Conservation (phyloP, 2,888 invertebrate species). For the Cosmia trapezina region DNA sequence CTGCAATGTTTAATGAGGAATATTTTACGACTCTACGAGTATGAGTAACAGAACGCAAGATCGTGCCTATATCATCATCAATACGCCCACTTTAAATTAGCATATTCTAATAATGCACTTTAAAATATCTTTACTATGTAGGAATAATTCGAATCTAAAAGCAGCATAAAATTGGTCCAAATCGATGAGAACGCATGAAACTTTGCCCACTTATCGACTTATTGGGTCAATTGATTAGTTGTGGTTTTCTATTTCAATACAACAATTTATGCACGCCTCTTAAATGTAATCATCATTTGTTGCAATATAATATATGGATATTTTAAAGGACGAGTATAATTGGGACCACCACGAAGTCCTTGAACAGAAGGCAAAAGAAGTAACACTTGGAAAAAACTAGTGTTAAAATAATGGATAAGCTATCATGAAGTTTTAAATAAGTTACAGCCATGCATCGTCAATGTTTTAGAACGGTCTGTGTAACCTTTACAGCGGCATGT, state of each 20-base stretch:
- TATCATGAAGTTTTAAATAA: constrained; percentile 23
- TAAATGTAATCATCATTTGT: background rate
- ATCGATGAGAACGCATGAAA: constrained; percentile 31
- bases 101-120: constrained; percentile 39
- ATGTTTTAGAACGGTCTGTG: constrained; percentile 51
- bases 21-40: constrained; percentile 43
- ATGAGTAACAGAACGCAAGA: constrained; percentile 36
- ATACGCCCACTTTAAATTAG: constrained; percentile 39
- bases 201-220: constrained; percentile 13
- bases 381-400: background rate
- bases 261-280: constrained; percentile 37
- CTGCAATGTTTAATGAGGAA: constrained; percentile 41
- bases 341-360: background rate
- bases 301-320: background rate
- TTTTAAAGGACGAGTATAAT: constrained; percentile 23
- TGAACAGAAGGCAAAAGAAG: background rate
- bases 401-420: constrained; percentile 1
- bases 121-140: background rate
- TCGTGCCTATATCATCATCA: constrained; percentile 6
- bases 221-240: constrained; percentile 48
- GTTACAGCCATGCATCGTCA: constrained; percentile 5
- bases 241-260: constrained; percentile 37
- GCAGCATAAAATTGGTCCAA: constrained; percentile 18
- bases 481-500: constrained; percentile 61
- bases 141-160: constrained; percentile 19